phyloP scores from a whole-genome alignment of 1,140 invertebrate species.

The Andricus grossulariae region DNA sequence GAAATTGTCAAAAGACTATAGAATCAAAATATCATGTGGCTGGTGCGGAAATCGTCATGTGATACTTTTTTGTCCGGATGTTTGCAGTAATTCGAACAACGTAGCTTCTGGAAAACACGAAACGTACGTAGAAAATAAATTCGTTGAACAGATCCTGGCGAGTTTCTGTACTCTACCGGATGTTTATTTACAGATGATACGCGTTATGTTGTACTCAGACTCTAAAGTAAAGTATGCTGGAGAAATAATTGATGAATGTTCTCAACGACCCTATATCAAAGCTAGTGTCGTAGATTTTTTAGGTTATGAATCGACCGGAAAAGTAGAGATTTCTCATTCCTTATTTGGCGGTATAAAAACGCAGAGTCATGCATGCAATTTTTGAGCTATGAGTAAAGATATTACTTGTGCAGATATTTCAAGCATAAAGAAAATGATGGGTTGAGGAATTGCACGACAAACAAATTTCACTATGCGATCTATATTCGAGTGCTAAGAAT shows the following conservation, averaged over 20 bases:
- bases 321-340: constrained; percentile 36
- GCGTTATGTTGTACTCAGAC: constrained; percentile 7
- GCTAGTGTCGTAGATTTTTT: constrained; percentile 4
- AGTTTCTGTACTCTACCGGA: neutral
- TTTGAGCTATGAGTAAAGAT: no score
- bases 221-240: constrained; percentile 33
- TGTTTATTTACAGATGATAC: constrained; percentile 33
- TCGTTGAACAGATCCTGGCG: neutral
- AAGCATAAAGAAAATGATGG: no score
- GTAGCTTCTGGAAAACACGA: neutral
- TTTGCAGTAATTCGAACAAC: no score
- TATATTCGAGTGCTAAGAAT: no score
- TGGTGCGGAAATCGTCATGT: no score
- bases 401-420: no score
- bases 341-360: constrained; percentile 37
- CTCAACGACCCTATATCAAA: constrained; percentile 31
- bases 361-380: no score
- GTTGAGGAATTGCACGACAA: no score
- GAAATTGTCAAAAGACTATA: neutral
- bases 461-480: no score
- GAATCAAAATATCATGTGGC: neutral
- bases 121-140: neutral
- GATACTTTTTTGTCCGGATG: neutral
- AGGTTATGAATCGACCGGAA: no score
- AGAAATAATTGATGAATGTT: constrained; percentile 30